These are phyloP conservation scores for Nycticebus coucang DNA, from an alignment of 2,113 vertebrate species.

Conservation along the genomic window DNA sequence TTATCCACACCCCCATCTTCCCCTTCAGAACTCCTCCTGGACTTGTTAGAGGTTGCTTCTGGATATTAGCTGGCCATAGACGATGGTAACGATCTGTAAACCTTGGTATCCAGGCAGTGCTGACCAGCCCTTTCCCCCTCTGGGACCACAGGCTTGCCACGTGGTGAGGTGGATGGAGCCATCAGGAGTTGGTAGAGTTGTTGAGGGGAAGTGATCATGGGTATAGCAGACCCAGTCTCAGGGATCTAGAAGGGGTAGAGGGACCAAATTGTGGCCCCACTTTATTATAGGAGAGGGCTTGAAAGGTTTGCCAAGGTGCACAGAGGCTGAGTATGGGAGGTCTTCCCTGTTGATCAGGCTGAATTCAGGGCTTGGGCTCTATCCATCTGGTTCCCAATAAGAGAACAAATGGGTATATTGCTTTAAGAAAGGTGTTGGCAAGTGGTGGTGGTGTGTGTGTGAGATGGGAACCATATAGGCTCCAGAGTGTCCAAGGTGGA, in stretches of 20 bases:
- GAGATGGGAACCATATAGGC: not conserved
- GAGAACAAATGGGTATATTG: constrained; percentile 63
- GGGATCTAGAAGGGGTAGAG: not conserved
- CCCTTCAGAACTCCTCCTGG: not conserved
- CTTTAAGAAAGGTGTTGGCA: constrained; percentile 62
- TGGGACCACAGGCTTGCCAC: not conserved
- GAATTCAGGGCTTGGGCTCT: constrained; percentile 47
- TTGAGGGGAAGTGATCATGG: not conserved
- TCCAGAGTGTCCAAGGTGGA: not conserved
- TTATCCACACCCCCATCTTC: not conserved
- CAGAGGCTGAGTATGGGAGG: not conserved
- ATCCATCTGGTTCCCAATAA: not conserved
- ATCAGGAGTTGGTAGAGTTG: not conserved
- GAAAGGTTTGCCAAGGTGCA: not conserved
- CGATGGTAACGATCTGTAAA: not conserved
- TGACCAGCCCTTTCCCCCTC: not conserved
- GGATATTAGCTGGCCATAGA: not conserved
- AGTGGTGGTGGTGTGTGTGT: not conserved
- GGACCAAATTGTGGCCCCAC: not conserved
- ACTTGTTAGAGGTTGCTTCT: not conserved
- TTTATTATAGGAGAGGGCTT: not conserved
- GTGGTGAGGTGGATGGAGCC: not conserved
- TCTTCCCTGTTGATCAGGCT: constrained; percentile 10
- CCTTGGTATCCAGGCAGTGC: not conserved
- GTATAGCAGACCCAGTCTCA: not conserved